These are phyloP conservation scores for Amazonetta brasiliensis DNA, from an alignment of 2,797 vertebrate species.

Conservation along the genomic window DNA sequence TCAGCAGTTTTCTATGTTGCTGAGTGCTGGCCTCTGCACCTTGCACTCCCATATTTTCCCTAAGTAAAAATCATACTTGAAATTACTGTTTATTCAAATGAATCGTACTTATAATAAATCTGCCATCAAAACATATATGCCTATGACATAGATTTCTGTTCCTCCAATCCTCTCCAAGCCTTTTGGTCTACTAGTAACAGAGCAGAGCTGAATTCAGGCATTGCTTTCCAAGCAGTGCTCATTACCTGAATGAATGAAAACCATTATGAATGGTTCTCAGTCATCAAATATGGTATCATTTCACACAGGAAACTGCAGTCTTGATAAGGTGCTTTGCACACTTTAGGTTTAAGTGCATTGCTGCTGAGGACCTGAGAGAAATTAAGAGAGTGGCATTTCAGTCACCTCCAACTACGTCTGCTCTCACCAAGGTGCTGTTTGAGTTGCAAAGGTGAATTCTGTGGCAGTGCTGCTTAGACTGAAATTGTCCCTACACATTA, in stretches of 20 bases:
- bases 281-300: not conserved
- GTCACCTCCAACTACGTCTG: not conserved
- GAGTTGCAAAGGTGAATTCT: not conserved
- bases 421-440: not conserved
- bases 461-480: not conserved
- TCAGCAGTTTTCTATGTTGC: not conserved
- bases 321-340: not conserved
- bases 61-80: not conserved
- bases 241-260: not conserved
- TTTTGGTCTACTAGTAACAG: not conserved
- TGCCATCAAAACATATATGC: not conserved
- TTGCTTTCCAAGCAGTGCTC: not conserved
- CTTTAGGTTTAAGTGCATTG: not conserved
- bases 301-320: not conserved
- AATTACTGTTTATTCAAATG: not conserved
- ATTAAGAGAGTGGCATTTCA: not conserved
- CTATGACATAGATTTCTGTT: not conserved
- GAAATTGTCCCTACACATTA: not conserved
- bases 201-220: not conserved
- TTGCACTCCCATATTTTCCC: not conserved
- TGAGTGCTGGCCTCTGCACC: not conserved
- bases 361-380: not conserved
- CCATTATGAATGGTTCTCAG: not conserved
- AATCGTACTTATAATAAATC: not conserved
- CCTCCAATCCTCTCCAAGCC: not conserved